Evolutionary conservation across 2,888 invertebrate genomes (phyloP), one percentile per base, ranked within the genome.

Genomic region (Erynnis tages): DNA sequence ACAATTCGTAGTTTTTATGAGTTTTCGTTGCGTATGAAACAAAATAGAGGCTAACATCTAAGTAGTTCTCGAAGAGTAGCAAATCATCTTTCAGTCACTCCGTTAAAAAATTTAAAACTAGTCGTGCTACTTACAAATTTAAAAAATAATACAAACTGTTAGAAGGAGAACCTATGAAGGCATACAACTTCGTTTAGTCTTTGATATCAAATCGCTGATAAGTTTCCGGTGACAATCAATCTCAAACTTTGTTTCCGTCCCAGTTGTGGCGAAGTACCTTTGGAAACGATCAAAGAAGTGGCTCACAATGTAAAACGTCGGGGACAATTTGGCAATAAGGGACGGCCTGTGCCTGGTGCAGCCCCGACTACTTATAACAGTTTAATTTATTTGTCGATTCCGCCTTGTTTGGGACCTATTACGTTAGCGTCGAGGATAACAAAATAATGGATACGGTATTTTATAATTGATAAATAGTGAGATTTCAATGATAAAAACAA

Each of bases 261-360:
- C 60, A 67, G 67, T 69, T 67, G 60, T 57, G 57, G 66, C 66
- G 66, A 67, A 70, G 66, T 62, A 54, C 43, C 40, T 52, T 55
- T 29, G 54, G 44, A 35, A 61, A 58, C 60, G 54, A 66, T 60
- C 62, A 65, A 69, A 75, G 73, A 77, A 78, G 74, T 76, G 76
- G 74, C 66, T 69, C 63, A 65, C 68, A 67, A 76, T 77, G 79
- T 76, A 72, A 67, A 69, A 68, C 65, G 63, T 63, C 61, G 72
- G 77, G 74, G 82, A 79, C 82, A 81, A 79, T 79, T 80, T 75
- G 67, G 81, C 79, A 83, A 80, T 79, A 78, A 83, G 82, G 78
- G 76, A 61, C 67, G 67, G 68, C 65, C 79, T 64, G 76, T 78
- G 70, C 77, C 79, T 76, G 77, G 82, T 74, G 82, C 80, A 72